Conservation (phyloP, 2,888 invertebrate genomes). For the Rutpela maculata region DNA sequence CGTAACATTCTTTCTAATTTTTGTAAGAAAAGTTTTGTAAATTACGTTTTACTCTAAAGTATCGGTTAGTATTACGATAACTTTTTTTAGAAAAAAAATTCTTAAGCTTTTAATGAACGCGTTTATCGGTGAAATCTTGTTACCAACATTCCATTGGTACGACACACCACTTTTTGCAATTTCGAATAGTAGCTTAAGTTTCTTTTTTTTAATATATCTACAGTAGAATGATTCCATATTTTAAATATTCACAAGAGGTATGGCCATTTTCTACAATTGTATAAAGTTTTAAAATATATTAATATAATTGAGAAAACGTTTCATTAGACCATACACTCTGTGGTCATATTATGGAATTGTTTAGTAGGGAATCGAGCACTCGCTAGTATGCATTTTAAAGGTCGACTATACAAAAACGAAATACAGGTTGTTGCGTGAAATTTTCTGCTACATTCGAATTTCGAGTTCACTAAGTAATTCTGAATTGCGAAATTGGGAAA, state of each 20-base stretch:
- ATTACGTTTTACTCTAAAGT: conserved; percentile 42
- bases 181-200: conserved; percentile 18
- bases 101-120: conserved; percentile 28
- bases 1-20: conserved; percentile 48
- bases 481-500: too few species aligned
- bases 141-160: conserved; percentile 27
- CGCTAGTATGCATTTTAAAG: too few species aligned
- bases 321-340: conserved; percentile 8
- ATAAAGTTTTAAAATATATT: conserved; percentile 23
- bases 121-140: conserved; percentile 1
- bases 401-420: too few species aligned
- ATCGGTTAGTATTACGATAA: conserved; percentile 42
- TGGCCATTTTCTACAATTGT: neutral
- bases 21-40: conserved; percentile 50
- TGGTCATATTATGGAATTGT: conserved; percentile 21
- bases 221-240: conserved; percentile 27
- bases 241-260: conserved; percentile 9
- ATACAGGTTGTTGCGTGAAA: too few species aligned
- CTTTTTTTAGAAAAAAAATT: conserved; percentile 27
- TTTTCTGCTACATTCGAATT: too few species aligned
- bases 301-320: neutral
- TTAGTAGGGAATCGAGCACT: too few species aligned
- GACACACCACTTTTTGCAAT: conserved; percentile 24
- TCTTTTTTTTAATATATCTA: conserved; percentile 35
- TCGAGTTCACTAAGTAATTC: too few species aligned